phyloP scores from a whole-genome alignment of 2,113 vertebrate genomes.

The Pelobates fuscus region DNA sequence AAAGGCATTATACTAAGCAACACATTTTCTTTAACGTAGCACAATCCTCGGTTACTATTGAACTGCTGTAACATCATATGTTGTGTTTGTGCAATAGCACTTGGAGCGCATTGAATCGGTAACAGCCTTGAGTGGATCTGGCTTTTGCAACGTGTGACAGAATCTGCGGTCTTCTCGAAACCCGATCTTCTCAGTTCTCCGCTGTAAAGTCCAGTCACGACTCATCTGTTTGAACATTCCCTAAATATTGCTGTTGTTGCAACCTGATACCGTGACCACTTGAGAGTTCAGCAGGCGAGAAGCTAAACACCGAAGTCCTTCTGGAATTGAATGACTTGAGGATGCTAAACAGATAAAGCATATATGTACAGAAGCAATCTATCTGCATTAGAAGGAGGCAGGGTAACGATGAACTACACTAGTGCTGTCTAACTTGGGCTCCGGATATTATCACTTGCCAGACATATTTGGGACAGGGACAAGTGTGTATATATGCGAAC shows the following conservation, averaged over 20 bases:
- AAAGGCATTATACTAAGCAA: too few species aligned
- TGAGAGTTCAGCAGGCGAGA: neutral
- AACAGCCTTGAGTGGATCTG: too few species aligned
- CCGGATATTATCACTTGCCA: too few species aligned
- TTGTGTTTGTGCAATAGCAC: too few species aligned
- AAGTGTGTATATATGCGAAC: neutral
- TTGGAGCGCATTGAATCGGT: too few species aligned
- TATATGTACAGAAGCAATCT: neutral
- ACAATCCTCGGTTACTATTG: too few species aligned
- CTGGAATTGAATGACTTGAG: neutral
- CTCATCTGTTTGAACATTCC: neutral
- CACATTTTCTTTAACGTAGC: too few species aligned
- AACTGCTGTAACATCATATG: too few species aligned
- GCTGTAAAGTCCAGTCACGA: neutral
- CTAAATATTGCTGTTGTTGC: neutral
- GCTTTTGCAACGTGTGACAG: too few species aligned
- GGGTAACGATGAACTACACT: neutral
- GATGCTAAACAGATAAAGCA: constrained; percentile 22
- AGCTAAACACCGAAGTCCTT: constrained; percentile 2
- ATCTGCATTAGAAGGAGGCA: constrained; percentile 6
- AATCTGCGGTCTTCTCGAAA: neutral
- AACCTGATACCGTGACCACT: neutral
- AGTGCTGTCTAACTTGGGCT: neutral
- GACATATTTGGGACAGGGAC: neutral
- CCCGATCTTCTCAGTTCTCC: neutral